phyloP scores from a whole-genome alignment of 2,888 invertebrate species.

The Andrena camellia region DNA sequence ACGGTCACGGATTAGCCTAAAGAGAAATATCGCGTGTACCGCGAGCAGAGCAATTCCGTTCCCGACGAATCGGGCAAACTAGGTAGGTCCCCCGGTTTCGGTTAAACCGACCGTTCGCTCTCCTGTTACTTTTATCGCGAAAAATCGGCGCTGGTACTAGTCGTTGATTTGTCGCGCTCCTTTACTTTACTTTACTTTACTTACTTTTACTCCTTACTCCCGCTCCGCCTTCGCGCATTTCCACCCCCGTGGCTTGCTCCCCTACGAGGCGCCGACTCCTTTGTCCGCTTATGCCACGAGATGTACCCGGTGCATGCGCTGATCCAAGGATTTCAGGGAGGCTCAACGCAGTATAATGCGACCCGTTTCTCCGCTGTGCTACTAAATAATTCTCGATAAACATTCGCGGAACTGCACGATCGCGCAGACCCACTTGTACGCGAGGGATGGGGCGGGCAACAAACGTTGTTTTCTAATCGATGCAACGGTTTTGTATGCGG shows the following conservation, averaged over 20 bases:
- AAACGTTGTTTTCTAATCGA: conserved; percentile 7
- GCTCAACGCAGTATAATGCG: conserved; percentile 24
- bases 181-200: too few relatives aligned
- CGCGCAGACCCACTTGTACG: background rate
- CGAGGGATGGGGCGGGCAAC: background rate
- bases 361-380: background rate
- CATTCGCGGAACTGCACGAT: conserved; percentile 1
- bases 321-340: conserved; percentile 32
- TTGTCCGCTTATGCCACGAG: conserved; percentile 24
- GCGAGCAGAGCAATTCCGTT: conserved; percentile 14
- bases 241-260: background rate
- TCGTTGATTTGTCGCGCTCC: conserved; percentile 36
- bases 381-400: conserved; percentile 49
- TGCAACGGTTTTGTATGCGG: background rate
- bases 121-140: conserved; percentile 30
- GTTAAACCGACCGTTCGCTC: conserved; percentile 1
- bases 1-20: background rate
- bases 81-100: conserved; percentile 11
- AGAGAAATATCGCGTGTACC: conserved; percentile 21
- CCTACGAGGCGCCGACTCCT: conserved; percentile 3
- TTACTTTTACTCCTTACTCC: too few relatives aligned
- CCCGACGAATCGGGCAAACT: conserved; percentile 14
- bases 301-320: conserved; percentile 21
- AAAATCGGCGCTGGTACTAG: conserved; percentile 40
- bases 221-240: background rate